Evolutionary conservation across 2,888 invertebrate species (phyloP).

Genomic region (Cataglyphis cursor): DNA sequence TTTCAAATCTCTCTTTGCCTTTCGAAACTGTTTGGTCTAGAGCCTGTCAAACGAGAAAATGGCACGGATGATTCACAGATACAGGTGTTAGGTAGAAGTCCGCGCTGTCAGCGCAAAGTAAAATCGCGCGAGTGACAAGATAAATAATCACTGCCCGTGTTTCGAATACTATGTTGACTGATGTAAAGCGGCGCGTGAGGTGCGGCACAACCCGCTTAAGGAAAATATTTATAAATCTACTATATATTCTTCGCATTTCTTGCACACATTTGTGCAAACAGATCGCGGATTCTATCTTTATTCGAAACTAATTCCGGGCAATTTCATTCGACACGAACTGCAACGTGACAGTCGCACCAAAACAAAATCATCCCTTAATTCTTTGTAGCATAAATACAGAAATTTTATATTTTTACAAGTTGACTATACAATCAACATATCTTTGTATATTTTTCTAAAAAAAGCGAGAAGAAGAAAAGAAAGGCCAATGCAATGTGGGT

Average conservation of each 20-base stretch:
- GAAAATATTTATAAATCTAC: conserved; percentile 50
- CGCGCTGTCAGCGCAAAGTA: conserved; percentile 68
- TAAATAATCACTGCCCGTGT: conserved; percentile 76
- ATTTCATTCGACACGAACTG: background rate
- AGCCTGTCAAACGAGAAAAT: conserved; percentile 44
- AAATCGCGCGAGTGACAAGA: conserved; percentile 73
- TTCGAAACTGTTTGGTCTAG: conserved; percentile 15
- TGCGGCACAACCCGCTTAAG: conserved; percentile 46
- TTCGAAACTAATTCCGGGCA: conserved; percentile 1
- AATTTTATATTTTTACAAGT: background rate
- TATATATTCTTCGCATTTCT: conserved; percentile 24
- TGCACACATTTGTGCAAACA: conserved; percentile 22
- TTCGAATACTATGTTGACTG: conserved; percentile 57
- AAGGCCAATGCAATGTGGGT: background rate
- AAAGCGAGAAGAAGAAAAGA: background rate
- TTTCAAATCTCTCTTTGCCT: background rate
- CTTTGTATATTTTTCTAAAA: background rate
- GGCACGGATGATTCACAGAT: conserved; percentile 67
- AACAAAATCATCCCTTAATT: background rate
- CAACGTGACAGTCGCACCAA: background rate
- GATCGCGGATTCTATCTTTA: background rate
- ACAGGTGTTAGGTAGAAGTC: conserved; percentile 64
- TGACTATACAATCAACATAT: background rate
- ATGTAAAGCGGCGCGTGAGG: conserved; percentile 64
- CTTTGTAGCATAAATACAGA: background rate